Evolutionary conservation across 2,888 invertebrate genomes (phyloP).

Genomic region (Hofmannophila pseudospretella): DNA sequence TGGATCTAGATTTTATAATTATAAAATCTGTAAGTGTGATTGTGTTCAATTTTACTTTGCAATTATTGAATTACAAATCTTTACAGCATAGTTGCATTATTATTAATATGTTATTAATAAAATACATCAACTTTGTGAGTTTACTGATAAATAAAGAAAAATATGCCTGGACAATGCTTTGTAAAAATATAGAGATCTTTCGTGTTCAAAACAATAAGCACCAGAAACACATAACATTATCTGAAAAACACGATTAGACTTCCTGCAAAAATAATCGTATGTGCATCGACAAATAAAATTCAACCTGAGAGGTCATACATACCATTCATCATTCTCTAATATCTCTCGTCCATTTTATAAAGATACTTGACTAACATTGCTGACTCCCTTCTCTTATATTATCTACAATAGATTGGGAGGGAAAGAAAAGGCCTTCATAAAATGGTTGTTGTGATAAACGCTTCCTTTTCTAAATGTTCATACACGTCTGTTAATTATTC

Average conservation of each 20-base stretch:
- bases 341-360: constrained; percentile 18
- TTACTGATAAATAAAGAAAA: no score
- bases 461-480: constrained; percentile 2
- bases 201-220: not conserved
- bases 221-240: constrained; percentile 1
- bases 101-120: no score
- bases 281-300: constrained; percentile 25
- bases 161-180: no score
- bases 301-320: constrained; percentile 25
- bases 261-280: constrained; percentile 15
- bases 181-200: not conserved
- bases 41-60: no score
- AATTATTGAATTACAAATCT: no score
- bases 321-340: constrained; percentile 36
- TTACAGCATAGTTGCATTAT: no score
- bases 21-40: not conserved
- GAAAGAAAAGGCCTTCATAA: not conserved
- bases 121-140: no score
- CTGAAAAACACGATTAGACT: constrained; percentile 17
- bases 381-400: not conserved
- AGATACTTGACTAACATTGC: constrained; percentile 12
- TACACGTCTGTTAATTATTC: not conserved
- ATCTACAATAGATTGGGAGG: not conserved
- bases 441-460: not conserved
- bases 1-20: not conserved